A percentile compares a stretch with the other conserved stretches of the same genome.
phyloP scores from a whole-genome alignment of 2,113 vertebrate genomes.

The Delphinapterus leucas region DNA sequence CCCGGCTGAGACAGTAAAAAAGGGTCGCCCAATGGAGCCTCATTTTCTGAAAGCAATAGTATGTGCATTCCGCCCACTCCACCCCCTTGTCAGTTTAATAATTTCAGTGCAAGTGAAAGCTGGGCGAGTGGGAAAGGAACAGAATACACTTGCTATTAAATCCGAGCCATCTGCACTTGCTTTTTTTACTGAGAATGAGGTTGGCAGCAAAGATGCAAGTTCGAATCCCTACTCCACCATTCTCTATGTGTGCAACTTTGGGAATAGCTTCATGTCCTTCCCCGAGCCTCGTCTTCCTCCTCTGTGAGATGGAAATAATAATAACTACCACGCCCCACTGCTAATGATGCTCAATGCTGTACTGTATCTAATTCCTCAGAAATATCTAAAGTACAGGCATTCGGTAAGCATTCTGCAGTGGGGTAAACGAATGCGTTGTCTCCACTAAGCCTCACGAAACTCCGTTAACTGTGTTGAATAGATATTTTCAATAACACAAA shows the following conservation, averaged over 20 bases:
- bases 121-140: slow-evolving; percentile 20
- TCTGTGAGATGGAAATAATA: not conserved
- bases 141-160: not conserved
- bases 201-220: not conserved
- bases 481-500: not conserved
- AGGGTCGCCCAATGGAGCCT: slow-evolving; percentile 58
- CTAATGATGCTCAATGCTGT: not conserved
- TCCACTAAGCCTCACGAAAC: not conserved
- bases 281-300: not conserved
- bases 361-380: not conserved
- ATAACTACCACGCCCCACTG: accelerated
- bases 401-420: too few relatives aligned
- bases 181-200: not conserved
- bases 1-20: slow-evolving; percentile 68
- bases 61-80: slow-evolving; percentile 56
- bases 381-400: not conserved
- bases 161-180: not conserved
- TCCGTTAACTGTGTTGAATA: not conserved
- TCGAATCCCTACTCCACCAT: not conserved
- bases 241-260: accelerated
- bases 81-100: slow-evolving; percentile 55
- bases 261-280: not conserved
- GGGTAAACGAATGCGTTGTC: not conserved
- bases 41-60: slow-evolving; percentile 74
- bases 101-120: slow-evolving; percentile 59